A percentile compares a stretch with the other conserved stretches of the same genome.
Evolutionary conservation across 2,888 invertebrate species (phyloP).

Genomic region (Philopedon plagiatum): DNA sequence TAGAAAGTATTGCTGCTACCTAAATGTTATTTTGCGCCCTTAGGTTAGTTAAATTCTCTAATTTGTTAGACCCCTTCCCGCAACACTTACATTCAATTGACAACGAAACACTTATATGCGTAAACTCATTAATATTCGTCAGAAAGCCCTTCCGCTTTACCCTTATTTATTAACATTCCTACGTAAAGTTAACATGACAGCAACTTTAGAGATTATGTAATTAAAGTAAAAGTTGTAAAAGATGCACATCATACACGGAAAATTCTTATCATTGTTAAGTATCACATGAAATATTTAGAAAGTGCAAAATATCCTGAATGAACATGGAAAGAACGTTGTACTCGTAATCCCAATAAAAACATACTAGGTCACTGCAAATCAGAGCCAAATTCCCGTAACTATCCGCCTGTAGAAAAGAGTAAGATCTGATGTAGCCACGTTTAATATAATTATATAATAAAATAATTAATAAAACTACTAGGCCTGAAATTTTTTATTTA

Average conservation of each 20-base stretch:
- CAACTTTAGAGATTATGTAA: constrained; percentile 42
- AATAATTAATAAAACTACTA: no score
- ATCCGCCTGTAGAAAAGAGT: no score
- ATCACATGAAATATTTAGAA: no score
- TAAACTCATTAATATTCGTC: constrained; percentile 43
- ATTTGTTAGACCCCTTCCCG: constrained; percentile 23
- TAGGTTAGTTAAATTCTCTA: not conserved
- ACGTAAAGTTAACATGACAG: constrained; percentile 37
- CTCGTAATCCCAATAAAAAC: no score
- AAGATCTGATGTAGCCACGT: no score
- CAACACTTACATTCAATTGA: constrained; percentile 37
- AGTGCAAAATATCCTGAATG: no score
- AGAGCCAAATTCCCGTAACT: no score
- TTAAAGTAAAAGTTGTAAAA: constrained; percentile 20
- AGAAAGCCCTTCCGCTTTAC: constrained; percentile 25
- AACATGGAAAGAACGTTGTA: no score
- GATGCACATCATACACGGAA: not conserved
- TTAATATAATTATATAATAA: no score
- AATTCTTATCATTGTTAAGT: not conserved
- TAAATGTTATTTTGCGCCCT: not conserved
- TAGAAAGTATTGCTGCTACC: not conserved
- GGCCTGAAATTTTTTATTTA: no score
- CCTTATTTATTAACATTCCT: constrained; percentile 46
- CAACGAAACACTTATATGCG: constrained; percentile 39
- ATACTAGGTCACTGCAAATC: no score